Conservation (phyloP, 1,140 invertebrate genomes). For the Philotrypesis tridentata region DNA sequence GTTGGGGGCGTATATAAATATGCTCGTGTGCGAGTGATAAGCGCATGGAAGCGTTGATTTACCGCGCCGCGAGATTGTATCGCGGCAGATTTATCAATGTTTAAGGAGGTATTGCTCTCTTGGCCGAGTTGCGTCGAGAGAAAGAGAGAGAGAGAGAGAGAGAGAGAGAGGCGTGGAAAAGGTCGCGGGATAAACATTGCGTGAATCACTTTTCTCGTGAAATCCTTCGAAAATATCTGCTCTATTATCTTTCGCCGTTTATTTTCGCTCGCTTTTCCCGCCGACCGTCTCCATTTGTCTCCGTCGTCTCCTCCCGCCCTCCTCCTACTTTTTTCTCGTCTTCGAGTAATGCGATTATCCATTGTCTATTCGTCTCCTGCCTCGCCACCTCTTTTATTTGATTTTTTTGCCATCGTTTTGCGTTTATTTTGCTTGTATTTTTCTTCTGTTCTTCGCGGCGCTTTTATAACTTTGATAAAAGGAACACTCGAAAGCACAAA, state of each 20-base stretch:
- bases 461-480: background rate
- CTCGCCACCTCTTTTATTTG: background rate
- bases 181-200: background rate
- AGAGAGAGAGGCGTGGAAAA: background rate
- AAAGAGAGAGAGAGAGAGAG: too few relatives aligned
- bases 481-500: too few relatives aligned
- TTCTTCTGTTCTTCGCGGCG: too few relatives aligned
- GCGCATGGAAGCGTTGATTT: background rate
- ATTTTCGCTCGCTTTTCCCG: background rate
- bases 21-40: background rate
- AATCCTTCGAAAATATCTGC: background rate
- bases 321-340: background rate
- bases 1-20: background rate
- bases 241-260: background rate
- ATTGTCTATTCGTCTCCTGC: background rate
- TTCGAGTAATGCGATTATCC: conserved; percentile 1
- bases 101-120: background rate
- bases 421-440: background rate
- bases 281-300: background rate
- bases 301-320: background rate
- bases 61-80: background rate
- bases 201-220: background rate
- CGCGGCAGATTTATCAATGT: background rate
- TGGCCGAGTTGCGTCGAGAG: background rate
- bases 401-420: background rate